Base-by-base conservation (phyloP, 2,888 invertebrate species). In the Cheilosia vulpina region DNA sequence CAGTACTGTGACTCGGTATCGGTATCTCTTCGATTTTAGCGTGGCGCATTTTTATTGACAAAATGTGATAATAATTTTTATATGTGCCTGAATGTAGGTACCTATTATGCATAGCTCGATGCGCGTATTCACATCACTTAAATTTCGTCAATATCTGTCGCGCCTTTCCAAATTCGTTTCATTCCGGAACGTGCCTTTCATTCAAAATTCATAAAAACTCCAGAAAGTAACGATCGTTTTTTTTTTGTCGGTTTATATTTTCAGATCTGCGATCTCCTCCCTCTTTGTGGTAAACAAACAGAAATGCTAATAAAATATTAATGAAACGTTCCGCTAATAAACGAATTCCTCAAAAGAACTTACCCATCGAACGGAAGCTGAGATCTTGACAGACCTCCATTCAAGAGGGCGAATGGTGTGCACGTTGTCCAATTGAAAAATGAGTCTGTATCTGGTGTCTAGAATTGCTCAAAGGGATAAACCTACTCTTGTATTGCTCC, bases 331-430 rank as follows among this genome's bases (percentile, higher is more conserved):
- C 53, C 50, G 57, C 58, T 52, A 43, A 69, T 55, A 69, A 55
- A 63, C 34, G 19, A 43, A 43, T 71, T 45, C 62, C 41, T 43
- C 50, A 65, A 45, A 50, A 34, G 45, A 17, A 47, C 15, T 34
- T 19, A 6, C 43, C 17, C 66, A 38, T 24, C 55, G 13, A 80
- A 62, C 75, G 80, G 80, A 80, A 80, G 80, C 53, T 66, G 75
- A 24, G 38, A 55, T 17, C 47, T 72, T 58, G 31, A 65, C 15
- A 63, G 13, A 13, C 21, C 4, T 73, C 27, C 69, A 78, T 65
- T 72, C 38, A 62, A 53, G 9, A 21, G 19, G 13, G 13, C 11
- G 17, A n/a, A 3, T 17, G 21, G 57, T 34, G 24, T 62, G 53
- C 13, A 31, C 31, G 41, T 78, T 71, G 60, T 45, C 15, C 15